These are phyloP conservation scores for Dioctria linearis DNA, from an alignment of 2,888 invertebrate genomes.

Conservation along the genomic window DNA sequence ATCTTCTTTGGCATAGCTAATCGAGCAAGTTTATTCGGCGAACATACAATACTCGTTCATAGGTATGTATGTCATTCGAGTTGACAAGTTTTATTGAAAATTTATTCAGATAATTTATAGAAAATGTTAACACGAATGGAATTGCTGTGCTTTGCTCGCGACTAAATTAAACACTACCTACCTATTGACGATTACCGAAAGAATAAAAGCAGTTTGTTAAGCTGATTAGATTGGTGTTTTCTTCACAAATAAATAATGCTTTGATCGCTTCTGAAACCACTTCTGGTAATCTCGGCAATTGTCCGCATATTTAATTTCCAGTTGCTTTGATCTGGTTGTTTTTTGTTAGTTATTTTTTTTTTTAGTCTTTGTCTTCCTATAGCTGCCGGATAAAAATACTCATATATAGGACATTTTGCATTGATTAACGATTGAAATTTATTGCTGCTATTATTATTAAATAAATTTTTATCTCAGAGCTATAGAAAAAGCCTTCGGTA, in stretches of 20 bases:
- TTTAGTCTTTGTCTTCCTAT: neutral
- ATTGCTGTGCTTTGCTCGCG: neutral
- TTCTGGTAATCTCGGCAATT: slow-evolving; percentile 20
- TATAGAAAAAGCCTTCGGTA: too few species aligned
- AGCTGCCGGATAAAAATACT: too few species aligned
- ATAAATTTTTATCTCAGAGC: too few species aligned
- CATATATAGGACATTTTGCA: too few species aligned
- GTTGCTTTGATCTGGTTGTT: neutral
- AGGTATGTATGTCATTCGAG: neutral
- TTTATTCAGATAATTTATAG: slow-evolving; percentile 36
- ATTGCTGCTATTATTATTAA: too few species aligned
- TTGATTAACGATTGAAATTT: too few species aligned
- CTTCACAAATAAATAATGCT: slow-evolving; percentile 25
- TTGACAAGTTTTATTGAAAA: slow-evolving; percentile 37
- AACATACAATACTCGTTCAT: too few species aligned
- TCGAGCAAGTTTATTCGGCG: neutral
- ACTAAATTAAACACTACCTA: neutral
- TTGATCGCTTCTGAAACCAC: slow-evolving; percentile 33
- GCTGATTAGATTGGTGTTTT: slow-evolving; percentile 27
- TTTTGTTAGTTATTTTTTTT: neutral
- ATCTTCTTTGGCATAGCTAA: neutral
- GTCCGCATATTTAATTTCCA: neutral
- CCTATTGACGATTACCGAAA: slow-evolving; percentile 3
- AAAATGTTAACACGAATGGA: slow-evolving; percentile 5
- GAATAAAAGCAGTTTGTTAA: slow-evolving; percentile 10